Evolutionary conservation across 2,113 vertebrate species (phyloP), one percentile per base, ranked within the genome.

Genomic region (Chlorodrepanis virens): DNA sequence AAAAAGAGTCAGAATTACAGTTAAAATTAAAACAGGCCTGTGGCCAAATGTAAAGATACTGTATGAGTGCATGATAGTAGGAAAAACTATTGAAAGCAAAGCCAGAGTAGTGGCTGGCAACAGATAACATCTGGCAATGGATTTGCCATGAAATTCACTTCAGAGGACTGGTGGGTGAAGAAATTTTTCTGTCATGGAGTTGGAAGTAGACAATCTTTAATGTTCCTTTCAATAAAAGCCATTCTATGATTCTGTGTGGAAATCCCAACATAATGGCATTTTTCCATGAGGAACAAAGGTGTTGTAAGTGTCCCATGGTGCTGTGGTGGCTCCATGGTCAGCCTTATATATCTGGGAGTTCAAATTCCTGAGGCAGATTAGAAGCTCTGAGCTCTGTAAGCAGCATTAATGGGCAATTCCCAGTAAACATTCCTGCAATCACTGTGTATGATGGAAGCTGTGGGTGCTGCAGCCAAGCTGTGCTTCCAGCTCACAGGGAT

Each of bases 291-390:
- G 42, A 29, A 10, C 54, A 80, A 53, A 88, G n/a, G 49, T 64
- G 44, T 6, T 85, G 17, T 22, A 33, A 47, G 40, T 9, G 5
- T 57, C 50, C 79, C 57, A 5, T 3, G 3, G 49, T 72, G 56
- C 56, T 53, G 63, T 22, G 50, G 35, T 80, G 31, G 53, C 59
- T 96, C 25, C 50, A 40, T 29, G 47, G 19, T 61, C 71, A 77
- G 24, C 76, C 68, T 67, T 49, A 89, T 94, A 12, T 93, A 89
- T 83, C 40, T 89, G 76, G 83, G 61, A 77, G 35, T 25, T 88
- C 54, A 63, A 27, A 77, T 63, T 94, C 79, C 68, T 78, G 83
- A 54, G 60, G 25, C 39, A 87, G 90, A 94, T 96, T 83, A 86
- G 75, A 28, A 50, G 44, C 0, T 0, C 74, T 94, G 89, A 91